phyloP scores from a whole-genome alignment of 1,140 invertebrate species.

The Diprion similis region DNA sequence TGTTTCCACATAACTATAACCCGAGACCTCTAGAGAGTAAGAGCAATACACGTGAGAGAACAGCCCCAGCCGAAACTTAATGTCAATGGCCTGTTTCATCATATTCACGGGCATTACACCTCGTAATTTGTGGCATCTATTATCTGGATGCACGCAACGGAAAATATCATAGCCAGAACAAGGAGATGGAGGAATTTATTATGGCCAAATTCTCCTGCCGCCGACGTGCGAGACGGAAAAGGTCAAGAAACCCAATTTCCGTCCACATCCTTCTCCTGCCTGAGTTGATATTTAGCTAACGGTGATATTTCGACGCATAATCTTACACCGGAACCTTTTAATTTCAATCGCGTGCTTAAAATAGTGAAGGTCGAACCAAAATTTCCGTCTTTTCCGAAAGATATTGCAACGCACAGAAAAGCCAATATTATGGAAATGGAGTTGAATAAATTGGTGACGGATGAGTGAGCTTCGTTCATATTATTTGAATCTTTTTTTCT shows the following conservation, averaged over 20 bases:
- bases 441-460: not conserved
- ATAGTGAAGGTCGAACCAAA: not conserved
- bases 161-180: conserved; percentile 4
- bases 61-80: not conserved
- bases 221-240: not conserved
- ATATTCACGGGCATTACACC: not conserved
- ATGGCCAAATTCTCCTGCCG: not conserved
- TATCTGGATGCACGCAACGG: conserved; percentile 12
- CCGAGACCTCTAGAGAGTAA: too few species aligned
- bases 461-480: not conserved
- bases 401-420: not conserved
- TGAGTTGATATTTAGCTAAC: too few species aligned
- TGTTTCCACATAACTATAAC: too few species aligned
- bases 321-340: too few species aligned
- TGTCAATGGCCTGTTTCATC: conserved; percentile 29
- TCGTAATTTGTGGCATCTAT: conserved; percentile 11
- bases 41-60: not conserved
- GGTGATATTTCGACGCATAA: too few species aligned
- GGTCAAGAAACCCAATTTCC: conserved; percentile 1
- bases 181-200: not conserved
- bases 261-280: not conserved
- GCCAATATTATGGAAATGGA: too few species aligned
- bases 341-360: too few species aligned
- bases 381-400: not conserved
- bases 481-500: too few species aligned